These are phyloP conservation scores for Dicyrtoma fusca DNA, from an alignment of 2,888 invertebrate species.

Conservation along the genomic window DNA sequence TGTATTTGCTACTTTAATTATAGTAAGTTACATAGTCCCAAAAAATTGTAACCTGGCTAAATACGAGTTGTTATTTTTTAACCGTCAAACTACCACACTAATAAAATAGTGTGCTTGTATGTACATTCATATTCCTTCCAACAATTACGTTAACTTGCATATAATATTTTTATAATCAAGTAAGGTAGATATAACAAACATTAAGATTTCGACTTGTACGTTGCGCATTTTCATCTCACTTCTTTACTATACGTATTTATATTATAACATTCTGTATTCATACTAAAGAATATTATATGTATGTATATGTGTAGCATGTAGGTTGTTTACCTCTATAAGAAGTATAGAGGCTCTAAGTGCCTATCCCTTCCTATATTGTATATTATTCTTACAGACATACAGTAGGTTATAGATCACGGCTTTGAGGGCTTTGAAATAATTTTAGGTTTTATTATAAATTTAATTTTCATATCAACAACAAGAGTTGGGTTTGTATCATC, in stretches of 20 bases:
- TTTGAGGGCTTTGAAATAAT: no score
- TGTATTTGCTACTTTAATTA: no score
- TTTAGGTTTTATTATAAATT: no score
- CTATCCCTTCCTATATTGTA: no score
- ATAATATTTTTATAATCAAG: slow-evolving; percentile 1
- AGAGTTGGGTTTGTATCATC: no score
- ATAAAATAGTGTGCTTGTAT: not conserved
- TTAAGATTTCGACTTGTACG: slow-evolving; percentile 33
- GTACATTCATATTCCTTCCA: not conserved
- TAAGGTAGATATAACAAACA: slow-evolving; percentile 2
- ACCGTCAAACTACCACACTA: not conserved
- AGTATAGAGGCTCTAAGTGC: no score
- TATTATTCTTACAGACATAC: not conserved
- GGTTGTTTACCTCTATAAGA: not conserved
- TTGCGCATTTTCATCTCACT: slow-evolving; percentile 21
- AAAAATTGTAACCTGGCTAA: no score
- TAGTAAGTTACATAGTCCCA: no score
- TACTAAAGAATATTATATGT: slow-evolving; percentile 8
- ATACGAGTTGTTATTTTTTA: no score
- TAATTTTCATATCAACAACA: no score
- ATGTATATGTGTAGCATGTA: slow-evolving; percentile 3
- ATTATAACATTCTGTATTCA: not conserved
- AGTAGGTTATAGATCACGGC: no score
- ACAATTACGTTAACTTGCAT: not conserved
- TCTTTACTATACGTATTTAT: not conserved